Conservation (phyloP, 2,888 invertebrate genomes). For the Ennomos quercinarius region DNA sequence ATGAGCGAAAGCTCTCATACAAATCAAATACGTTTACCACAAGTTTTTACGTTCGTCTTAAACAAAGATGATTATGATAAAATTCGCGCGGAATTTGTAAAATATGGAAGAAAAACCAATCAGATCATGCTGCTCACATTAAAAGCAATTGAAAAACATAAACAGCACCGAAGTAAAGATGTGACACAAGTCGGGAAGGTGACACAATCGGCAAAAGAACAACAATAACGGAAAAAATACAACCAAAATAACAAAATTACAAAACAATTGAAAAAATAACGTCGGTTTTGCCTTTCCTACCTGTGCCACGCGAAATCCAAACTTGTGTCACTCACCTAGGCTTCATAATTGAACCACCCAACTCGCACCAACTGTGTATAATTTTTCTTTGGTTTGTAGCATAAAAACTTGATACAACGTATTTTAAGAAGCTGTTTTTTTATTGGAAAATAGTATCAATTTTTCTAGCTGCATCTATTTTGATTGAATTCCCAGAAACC, state of each 20-base stretch:
- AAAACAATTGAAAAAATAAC: constrained; percentile 17
- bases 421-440: neutral
- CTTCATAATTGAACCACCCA: constrained; percentile 34
- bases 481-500: too few relatives aligned
- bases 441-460: neutral
- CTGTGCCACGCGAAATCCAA: constrained; percentile 84
- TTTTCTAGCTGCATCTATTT: too few relatives aligned
- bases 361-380: constrained; percentile 35
- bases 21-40: neutral
- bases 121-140: constrained; percentile 17
- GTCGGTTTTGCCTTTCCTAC: constrained; percentile 74
- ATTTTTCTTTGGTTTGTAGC: neutral
- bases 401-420: neutral
- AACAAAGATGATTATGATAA: too few relatives aligned
- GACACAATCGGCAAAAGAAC: constrained; percentile 68
- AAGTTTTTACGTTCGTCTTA: too few relatives aligned
- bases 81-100: too few relatives aligned
- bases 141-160: constrained; percentile 39
- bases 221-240: constrained; percentile 39
- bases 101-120: constrained; percentile 1
- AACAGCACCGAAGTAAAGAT: constrained; percentile 41
- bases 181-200: constrained; percentile 86
- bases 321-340: constrained; percentile 85
- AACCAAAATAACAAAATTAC: constrained; percentile 36
- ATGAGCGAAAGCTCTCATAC: neutral